A percentile compares a stretch with the other conserved stretches of the same genome.
These are phyloP conservation scores for Poecile atricapillus DNA, from an alignment of 2,113 vertebrate species.

Conservation along the genomic window DNA sequence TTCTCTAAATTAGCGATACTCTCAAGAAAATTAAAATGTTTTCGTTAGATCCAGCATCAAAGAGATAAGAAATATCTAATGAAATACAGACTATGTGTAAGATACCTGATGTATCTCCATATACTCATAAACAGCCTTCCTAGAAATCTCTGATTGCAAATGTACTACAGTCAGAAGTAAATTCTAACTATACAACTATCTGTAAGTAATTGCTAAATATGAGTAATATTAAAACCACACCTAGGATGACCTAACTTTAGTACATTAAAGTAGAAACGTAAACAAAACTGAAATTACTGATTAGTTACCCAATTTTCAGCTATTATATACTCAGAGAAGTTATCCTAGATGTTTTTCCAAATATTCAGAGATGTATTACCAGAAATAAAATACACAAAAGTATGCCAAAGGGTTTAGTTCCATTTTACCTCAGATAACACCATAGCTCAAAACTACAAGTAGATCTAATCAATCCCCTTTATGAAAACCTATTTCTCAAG, in stretches of 20 bases:
- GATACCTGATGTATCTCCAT: neutral
- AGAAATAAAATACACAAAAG: neutral
- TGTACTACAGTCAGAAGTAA: neutral
- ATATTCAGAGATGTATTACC: neutral
- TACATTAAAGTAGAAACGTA: neutral
- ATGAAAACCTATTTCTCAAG: neutral
- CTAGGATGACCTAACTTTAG: neutral
- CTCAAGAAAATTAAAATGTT: neutral
- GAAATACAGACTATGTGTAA: neutral
- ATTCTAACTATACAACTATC: neutral
- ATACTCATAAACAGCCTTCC: neutral
- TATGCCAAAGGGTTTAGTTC: neutral
- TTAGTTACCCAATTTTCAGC: neutral
- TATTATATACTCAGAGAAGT: neutral
- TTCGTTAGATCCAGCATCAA: neutral
- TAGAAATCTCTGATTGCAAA: neutral
- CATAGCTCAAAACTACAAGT: neutral
- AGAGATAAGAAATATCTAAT: neutral
- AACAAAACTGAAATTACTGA: neutral
- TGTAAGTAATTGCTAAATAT: neutral
- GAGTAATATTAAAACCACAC: neutral
- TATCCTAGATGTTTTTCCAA: neutral
- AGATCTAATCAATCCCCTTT: neutral
- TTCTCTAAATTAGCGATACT: neutral
- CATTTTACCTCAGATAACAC: neutral